Evolutionary conservation across 23 tunicate species (phyloP).

Genomic region (Botrylloides violaceus): DNA sequence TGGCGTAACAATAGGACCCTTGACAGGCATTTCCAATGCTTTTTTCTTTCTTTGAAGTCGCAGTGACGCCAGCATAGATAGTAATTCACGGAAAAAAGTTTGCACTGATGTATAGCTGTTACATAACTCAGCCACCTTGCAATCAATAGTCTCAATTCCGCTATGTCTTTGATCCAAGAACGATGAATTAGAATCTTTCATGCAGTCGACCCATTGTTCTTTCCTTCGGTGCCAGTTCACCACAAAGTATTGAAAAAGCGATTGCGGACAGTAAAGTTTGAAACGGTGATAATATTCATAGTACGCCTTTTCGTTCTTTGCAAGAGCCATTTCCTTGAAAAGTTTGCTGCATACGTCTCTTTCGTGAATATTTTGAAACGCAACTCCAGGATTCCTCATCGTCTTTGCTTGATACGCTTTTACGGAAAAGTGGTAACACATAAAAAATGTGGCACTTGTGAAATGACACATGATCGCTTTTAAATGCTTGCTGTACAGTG

Average conservation of each 20-base stretch:
- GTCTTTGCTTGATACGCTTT: not conserved
- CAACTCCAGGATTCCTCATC: not conserved
- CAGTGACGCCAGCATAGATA: not conserved
- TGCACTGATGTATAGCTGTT: not conserved
- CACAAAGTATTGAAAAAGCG: slow-evolving; percentile 9
- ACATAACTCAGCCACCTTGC: not conserved
- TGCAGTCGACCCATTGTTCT: slow-evolving; percentile 18
- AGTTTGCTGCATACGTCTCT: slow-evolving; percentile 1
- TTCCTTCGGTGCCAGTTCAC: slow-evolving; percentile 19
- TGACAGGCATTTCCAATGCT: not conserved
- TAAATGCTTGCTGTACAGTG: not conserved
- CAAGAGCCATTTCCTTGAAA: slow-evolving; percentile 11
- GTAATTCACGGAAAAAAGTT: not conserved
- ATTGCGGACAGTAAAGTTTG: not conserved
- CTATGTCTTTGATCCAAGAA: slow-evolving; percentile 9
- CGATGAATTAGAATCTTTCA: not conserved
- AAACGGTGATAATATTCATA: not conserved
- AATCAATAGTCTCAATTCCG: not conserved
- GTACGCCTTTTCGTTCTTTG: slow-evolving; percentile 18
- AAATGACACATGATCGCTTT: not conserved
- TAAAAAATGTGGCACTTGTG: not conserved
- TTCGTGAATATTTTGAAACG: not conserved
- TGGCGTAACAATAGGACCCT: slow-evolving; percentile 16
- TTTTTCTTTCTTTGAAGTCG: slow-evolving; percentile 6
- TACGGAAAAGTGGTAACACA: slow-evolving; percentile 8